Percentiles rank a stretch among this genome's conserved stretches.
Evolutionary conservation across 2,113 vertebrate species (phyloP).

Genomic region (Alligator sinensis): DNA sequence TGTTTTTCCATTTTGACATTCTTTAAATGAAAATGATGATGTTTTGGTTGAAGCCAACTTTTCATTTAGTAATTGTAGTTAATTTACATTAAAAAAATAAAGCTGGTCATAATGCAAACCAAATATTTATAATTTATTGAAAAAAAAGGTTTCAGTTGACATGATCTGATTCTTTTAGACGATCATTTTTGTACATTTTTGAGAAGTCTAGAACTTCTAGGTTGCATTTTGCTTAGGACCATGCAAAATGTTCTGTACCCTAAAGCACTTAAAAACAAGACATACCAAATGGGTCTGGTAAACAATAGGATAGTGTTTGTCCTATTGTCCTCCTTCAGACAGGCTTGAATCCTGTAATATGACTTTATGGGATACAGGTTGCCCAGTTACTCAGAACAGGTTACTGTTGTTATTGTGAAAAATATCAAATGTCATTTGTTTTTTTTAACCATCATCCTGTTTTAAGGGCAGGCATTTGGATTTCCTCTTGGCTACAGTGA

Average conservation of each 20-base stretch:
- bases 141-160: background rate
- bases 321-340: background rate
- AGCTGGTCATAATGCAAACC: too few relatives aligned
- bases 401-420: background rate
- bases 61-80: background rate
- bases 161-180: background rate
- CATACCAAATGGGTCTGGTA: background rate
- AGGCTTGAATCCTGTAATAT: background rate
- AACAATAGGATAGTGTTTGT: background rate
- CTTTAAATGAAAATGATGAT: background rate
- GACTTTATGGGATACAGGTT: background rate
- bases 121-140: background rate
- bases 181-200: background rate
- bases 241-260: background rate
- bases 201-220: background rate
- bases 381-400: background rate
- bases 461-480: background rate
- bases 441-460: background rate
- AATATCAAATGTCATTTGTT: conserved; percentile 11
- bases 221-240: background rate
- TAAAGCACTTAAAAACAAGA: background rate
- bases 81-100: background rate
- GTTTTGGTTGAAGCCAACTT: background rate
- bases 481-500: background rate
- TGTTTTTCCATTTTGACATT: background rate